Base-by-base conservation (phyloP, 2,888 invertebrate genomes). In the Cataglyphis altisquamis region DNA sequence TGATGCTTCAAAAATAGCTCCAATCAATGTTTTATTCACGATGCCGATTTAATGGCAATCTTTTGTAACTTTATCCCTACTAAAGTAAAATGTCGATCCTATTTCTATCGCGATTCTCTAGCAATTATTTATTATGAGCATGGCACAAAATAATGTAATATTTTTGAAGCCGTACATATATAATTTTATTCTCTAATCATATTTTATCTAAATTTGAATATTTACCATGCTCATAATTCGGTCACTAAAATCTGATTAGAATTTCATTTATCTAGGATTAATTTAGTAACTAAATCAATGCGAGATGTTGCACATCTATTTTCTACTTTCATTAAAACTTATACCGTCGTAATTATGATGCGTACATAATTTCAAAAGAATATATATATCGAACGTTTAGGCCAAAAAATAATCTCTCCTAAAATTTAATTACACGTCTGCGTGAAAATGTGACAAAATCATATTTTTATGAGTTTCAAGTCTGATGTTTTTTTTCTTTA, bases 11-110 rank as follows among this genome's bases (percentile, higher is more conserved):
- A 39, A 77, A 29, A n/a, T 55, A 64, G 36, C 21, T 9, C 36
- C 39, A 32, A 48, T 75, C 52, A 12, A 64, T 66, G 66, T 66
- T 55, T 67, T 67, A 55, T 41, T 55, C 67, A 67, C 55, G 25
- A 75, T n/a, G 45, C 9, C 45, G n/a, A 25, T 36, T 60, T 55
- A 18, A 41, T 18, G 18, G 60, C 25, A 39, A 73, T 60, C 57
- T 73, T n/a, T 39, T 60, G 29, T 39, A 57, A 73, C 18, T 72
- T 29, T 41, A 73, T 60, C 39, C 39, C 12, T 25, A 25, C n/a
- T n/a, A 29, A 8, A 60, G 29, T 12, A 73, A 73, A 29, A 73
- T 41, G 6, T 25, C 25, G 12, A 39, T 10, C 4, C 21, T 12
- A 10, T 39, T 60, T 25, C 9, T 57, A 70, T 45, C 6, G 12